Evolutionary conservation across 2,797 vertebrate species (phyloP).

Genomic region (Diglossa cyanea): DNA sequence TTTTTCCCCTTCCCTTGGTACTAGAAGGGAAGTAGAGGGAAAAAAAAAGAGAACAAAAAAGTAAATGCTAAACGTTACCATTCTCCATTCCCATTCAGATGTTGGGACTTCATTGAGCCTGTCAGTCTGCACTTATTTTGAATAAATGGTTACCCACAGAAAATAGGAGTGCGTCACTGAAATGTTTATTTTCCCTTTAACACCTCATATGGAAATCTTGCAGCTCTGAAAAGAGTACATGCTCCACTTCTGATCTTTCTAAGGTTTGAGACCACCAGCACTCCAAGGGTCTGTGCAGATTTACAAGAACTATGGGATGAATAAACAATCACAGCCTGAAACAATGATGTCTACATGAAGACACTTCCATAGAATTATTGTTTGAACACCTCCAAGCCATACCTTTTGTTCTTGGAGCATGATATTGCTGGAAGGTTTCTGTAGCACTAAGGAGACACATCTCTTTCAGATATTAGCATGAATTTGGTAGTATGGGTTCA

Average conservation of each 20-base stretch:
- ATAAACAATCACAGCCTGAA: background rate
- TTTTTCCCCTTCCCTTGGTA: background rate
- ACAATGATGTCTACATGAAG: background rate
- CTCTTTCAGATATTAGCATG: background rate
- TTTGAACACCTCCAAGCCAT: background rate
- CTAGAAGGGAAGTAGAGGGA: background rate
- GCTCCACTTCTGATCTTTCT: background rate
- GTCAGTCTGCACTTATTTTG: background rate
- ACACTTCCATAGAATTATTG: background rate
- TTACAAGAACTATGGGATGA: background rate
- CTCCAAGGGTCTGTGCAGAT: background rate
- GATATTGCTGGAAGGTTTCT: background rate
- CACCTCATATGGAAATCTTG: background rate
- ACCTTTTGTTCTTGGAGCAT: background rate
- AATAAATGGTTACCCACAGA: background rate
- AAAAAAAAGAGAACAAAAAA: background rate
- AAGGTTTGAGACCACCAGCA: background rate
- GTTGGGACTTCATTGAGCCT: background rate
- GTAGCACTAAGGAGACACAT: background rate
- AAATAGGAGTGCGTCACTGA: background rate
- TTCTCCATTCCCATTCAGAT: background rate
- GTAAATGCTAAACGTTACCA: background rate
- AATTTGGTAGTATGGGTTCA: background rate
- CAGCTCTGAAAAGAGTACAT: background rate
- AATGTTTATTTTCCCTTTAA: background rate